Evolutionary conservation across 2,113 vertebrate species (phyloP), one percentile per base, ranked within the genome.

Genomic region (Phylloscopus whistleri): DNA sequence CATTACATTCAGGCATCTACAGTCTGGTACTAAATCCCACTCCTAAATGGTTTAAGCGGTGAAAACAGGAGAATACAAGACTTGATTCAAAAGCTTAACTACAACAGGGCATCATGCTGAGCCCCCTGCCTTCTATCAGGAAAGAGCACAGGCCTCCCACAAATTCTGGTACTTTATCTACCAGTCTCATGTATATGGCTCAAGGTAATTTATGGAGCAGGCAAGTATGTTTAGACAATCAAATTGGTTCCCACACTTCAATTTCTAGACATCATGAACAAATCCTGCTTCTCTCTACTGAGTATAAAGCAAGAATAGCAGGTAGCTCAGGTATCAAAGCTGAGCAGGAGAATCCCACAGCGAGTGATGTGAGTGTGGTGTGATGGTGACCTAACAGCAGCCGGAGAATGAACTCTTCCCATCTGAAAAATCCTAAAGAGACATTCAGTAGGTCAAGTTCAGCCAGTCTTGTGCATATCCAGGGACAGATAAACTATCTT

Each of bases 81-180:
- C 20, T 70, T 18, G 7, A 35, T 63, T 51, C 16, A 78, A 53
- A 18, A 80, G 6, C 11, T 74, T 53, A 66, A 84, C 41, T 63
- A 39, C 11, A 60, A 37, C 12, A 64, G 14, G 18, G 30, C 39
- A 63, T 43, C 39, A 35, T 0, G 0, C 16, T 72, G 41, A 11
- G 31, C 22, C 19, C 66, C 19, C 58, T 80, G 21, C 62, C 22
- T 63, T 66, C 41, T 26, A 2, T 20, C 16, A 60, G 30, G 27
- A 27, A 82, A 87, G 18, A 52, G 23, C 10, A 64, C 18, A 60
- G 39, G 20, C 15, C 41, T 83, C 59, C 17, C 23, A 80, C 24
- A 62, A 41, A 27, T 16, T n/a, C 63, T 68, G 19, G 11, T 39
- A 12, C 49, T 66, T 74, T 63, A n/a, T 52, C 49, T 28, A 24